Percentiles rank a stretch among this genome's conserved stretches.
phyloP scores from a whole-genome alignment of 2,797 vertebrate species.

The Melanotaenia parkinsoni region DNA sequence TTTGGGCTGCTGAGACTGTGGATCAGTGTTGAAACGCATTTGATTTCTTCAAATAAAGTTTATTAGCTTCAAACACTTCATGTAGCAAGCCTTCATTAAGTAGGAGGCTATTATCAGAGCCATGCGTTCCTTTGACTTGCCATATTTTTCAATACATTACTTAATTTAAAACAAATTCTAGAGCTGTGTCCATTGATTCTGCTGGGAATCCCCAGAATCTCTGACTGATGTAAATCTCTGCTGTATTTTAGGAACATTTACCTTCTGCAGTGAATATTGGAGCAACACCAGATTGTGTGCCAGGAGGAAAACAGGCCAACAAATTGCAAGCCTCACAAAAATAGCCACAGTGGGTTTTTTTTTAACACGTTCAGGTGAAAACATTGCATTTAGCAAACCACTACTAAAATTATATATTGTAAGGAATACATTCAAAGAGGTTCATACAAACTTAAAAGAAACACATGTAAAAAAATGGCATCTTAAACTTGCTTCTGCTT shows the following conservation, averaged over 20 bases:
- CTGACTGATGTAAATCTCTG: neutral
- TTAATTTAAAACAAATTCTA: neutral
- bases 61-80: too few relatives aligned
- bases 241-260: neutral
- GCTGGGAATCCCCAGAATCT: neutral
- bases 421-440: too few relatives aligned
- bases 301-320: neutral
- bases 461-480: too few relatives aligned
- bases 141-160: too few relatives aligned
- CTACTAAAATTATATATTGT: too few relatives aligned
- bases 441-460: too few relatives aligned
- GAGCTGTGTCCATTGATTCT: neutral
- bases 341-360: too few relatives aligned
- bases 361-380: neutral
- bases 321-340: neutral
- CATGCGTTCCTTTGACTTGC: too few relatives aligned
- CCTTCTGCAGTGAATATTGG: neutral
- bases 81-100: too few relatives aligned
- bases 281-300: too few relatives aligned
- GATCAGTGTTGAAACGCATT: neutral
- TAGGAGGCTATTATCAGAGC: too few relatives aligned
- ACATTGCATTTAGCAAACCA: neutral
- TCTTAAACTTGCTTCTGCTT: too few relatives aligned
- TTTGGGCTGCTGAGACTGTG: conserved; percentile 11
- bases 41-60: neutral